phyloP scores from a whole-genome alignment of 2,888 invertebrate genomes.

The Elmis aenea region DNA sequence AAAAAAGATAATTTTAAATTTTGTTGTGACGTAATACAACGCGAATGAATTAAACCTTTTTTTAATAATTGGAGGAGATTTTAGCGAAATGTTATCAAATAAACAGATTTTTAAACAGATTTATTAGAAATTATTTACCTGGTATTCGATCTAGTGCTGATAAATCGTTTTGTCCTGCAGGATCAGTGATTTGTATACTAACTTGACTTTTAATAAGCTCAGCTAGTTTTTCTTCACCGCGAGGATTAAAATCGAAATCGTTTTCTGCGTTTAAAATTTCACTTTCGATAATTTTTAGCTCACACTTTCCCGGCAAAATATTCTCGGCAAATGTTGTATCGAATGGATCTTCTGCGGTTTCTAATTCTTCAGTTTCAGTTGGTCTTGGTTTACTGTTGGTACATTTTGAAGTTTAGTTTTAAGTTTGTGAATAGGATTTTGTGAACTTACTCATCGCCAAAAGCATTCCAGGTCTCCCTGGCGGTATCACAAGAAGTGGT shows the following conservation, averaged over 20 bases:
- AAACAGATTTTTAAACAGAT: too few relatives aligned
- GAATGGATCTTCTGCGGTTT: constrained; percentile 72
- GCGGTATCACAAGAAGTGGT: constrained; percentile 47
- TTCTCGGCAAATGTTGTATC: constrained; percentile 80
- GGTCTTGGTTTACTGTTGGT: too few relatives aligned
- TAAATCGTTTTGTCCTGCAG: constrained; percentile 56
- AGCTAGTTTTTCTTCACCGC: constrained; percentile 23
- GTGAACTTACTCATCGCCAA: constrained; percentile 56
- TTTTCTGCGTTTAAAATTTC: constrained; percentile 50
- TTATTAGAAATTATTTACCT: too few relatives aligned
- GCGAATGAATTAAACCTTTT: too few relatives aligned
- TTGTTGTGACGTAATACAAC: too few relatives aligned
- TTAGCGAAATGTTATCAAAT: too few relatives aligned
- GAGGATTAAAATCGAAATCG: constrained; percentile 38
- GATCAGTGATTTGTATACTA: constrained; percentile 61
- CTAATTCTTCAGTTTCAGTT: constrained; percentile 28
- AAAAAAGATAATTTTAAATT: too few relatives aligned
- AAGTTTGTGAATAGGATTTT: too few relatives aligned
- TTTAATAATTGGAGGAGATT: too few relatives aligned
- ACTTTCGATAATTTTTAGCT: constrained; percentile 55
- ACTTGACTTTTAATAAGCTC: constrained; percentile 39
- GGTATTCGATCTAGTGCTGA: constrained; percentile 40
- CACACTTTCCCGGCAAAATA: constrained; percentile 61
- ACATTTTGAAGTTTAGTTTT: too few relatives aligned
- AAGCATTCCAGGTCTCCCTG: constrained; percentile 62